phyloP scores from a whole-genome alignment of 2,888 invertebrate genomes.

The Caenorhabditis virilis region DNA sequence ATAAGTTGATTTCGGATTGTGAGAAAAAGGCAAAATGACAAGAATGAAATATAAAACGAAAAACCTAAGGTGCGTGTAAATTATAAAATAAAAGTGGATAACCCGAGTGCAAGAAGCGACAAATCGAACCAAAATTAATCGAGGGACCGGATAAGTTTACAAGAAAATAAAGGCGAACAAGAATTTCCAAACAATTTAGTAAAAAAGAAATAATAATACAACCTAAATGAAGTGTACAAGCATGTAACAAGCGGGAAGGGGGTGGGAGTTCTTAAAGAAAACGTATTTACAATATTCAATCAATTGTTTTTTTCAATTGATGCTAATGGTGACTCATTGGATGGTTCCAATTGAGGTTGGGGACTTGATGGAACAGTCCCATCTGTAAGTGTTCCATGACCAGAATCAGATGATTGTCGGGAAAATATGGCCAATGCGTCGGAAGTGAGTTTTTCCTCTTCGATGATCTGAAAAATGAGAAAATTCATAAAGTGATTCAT shows the following conservation, averaged over 20 bases:
- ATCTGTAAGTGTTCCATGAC: conserved; percentile 22
- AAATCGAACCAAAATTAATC: not conserved
- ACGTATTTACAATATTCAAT: not conserved
- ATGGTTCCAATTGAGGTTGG: conserved; percentile 18
- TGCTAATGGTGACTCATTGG: conserved; percentile 7
- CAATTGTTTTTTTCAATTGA: not conserved
- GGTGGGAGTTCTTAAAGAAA: too few species aligned
- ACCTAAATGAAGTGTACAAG: too few species aligned
- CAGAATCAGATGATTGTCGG: conserved; percentile 35
- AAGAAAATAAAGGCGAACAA: too few species aligned
- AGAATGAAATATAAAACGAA: too few species aligned
- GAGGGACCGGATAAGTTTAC: too few species aligned
- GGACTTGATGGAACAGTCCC: conserved; percentile 25
- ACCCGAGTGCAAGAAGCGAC: not conserved
- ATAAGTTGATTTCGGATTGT: too few species aligned
- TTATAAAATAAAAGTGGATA: not conserved
- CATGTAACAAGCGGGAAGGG: too few species aligned
- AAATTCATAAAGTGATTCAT: too few species aligned
- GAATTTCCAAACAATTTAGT: too few species aligned
- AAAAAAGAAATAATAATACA: too few species aligned
- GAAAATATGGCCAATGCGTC: conserved; percentile 20
- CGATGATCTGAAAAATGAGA: conserved; percentile 17
- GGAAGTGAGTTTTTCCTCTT: conserved; percentile 24
- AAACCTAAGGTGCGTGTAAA: not conserved
- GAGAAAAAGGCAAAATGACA: too few species aligned